Conservation (phyloP, 2,888 invertebrate species). For the Morpho deidamia region DNA sequence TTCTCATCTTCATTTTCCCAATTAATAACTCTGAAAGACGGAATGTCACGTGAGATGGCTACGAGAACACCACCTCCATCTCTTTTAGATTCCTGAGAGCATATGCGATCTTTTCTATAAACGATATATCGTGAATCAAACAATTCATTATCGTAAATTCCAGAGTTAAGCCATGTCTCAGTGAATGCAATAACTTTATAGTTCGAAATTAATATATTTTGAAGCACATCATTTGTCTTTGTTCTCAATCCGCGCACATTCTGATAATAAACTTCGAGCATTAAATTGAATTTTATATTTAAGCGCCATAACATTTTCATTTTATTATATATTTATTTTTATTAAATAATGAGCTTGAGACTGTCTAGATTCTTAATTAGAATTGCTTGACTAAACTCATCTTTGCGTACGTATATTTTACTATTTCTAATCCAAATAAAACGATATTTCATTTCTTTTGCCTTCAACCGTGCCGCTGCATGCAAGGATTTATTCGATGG, state of each 20-base stretch:
- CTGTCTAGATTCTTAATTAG: slow-evolving; percentile 3
- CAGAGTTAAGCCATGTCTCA: slow-evolving; percentile 8
- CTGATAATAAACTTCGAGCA: slow-evolving; percentile 7
- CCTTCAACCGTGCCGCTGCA: background rate
- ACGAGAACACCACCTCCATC: slow-evolving; percentile 18
- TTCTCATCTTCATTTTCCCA: slow-evolving; percentile 13
- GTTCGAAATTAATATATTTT: background rate
- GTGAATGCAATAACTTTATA: slow-evolving; percentile 6
- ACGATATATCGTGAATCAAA: slow-evolving; percentile 5
- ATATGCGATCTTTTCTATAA: slow-evolving; percentile 7
- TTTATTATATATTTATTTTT: background rate
- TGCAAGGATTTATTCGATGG: slow-evolving; percentile 1
- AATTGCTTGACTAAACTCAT: slow-evolving; percentile 1
- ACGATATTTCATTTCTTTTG: background rate
- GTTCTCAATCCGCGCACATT: slow-evolving; percentile 10
- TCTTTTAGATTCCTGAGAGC: background rate
- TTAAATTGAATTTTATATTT: background rate
- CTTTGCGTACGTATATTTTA: slow-evolving; percentile 1
- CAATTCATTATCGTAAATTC: slow-evolving; percentile 1
- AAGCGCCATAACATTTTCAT: background rate
- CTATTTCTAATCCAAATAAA: background rate
- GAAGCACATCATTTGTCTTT: slow-evolving; percentile 2
- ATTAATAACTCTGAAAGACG: background rate
- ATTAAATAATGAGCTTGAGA: slow-evolving; percentile 1
- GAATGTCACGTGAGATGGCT: slow-evolving; percentile 7